Evolutionary conservation across 2,888 invertebrate genomes (phyloP).

Genomic region (Nemotelus nigrinus): DNA sequence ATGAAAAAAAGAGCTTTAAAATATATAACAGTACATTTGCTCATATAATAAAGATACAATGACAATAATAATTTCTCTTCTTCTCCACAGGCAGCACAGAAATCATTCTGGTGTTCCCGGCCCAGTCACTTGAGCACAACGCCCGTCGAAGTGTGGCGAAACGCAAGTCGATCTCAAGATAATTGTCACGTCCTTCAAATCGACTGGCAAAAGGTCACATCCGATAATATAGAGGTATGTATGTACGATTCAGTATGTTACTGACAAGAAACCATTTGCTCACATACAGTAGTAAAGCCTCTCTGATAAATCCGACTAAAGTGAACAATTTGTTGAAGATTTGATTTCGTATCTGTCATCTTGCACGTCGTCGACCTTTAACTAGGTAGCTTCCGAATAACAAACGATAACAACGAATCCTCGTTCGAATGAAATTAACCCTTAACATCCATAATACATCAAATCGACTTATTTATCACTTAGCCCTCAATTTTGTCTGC

Average conservation of each 20-base stretch:
- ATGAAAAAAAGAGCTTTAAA: too few species aligned
- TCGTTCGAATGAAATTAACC: constrained; percentile 18
- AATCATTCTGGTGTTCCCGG: constrained; percentile 76
- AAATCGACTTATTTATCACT: constrained; percentile 24
- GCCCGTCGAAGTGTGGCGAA: constrained; percentile 71
- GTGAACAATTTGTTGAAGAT: background rate
- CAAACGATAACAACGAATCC: constrained; percentile 15
- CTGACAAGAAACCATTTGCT: background rate
- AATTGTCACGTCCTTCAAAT: constrained; percentile 70
- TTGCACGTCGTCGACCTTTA: too few species aligned
- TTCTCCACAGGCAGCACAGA: constrained; percentile 69
- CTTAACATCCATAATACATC: constrained; percentile 23
- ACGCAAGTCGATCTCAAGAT: constrained; percentile 72
- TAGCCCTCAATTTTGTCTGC: background rate
- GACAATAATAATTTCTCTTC: too few species aligned
- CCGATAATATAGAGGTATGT: constrained; percentile 60
- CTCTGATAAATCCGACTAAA: constrained; percentile 8
- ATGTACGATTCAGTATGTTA: background rate
- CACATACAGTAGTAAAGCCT: background rate
- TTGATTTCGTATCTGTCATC: background rate
- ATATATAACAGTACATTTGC: too few species aligned
- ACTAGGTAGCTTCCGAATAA: background rate
- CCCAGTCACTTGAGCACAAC: constrained; percentile 69
- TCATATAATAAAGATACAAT: too few species aligned
- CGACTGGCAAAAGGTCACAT: constrained; percentile 60